Evolutionary conservation across 2,113 vertebrate genomes (phyloP).

Genomic region (Neolamprologus sp.): DNA sequence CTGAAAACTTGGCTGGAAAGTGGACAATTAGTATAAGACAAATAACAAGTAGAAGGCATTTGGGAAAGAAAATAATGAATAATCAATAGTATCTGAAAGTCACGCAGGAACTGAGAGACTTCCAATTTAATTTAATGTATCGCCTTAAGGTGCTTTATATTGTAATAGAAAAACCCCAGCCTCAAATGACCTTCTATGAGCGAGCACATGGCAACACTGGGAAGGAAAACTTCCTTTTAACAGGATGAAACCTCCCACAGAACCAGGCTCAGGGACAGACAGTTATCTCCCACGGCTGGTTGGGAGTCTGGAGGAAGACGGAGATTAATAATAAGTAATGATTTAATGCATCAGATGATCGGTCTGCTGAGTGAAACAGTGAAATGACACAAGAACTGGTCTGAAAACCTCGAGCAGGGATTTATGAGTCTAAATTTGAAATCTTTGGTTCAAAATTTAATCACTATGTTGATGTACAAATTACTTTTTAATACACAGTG

Average conservation of each 20-base stretch:
- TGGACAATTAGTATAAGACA: neutral
- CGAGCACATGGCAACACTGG: neutral
- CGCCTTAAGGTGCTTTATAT: neutral
- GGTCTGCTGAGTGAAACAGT: rapidly evolving
- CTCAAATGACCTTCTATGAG: neutral
- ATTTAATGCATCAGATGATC: neutral
- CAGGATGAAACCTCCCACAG: neutral
- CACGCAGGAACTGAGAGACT: neutral
- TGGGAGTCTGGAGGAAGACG: neutral
- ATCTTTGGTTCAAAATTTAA: rapidly evolving
- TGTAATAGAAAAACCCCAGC: neutral
- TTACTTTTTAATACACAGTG: neutral
- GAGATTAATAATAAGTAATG: rapidly evolving
- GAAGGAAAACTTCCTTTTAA: neutral
- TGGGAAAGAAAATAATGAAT: rapidly evolving
- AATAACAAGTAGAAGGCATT: neutral
- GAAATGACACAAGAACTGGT: neutral
- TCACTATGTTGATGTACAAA: neutral
- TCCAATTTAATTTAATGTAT: neutral
- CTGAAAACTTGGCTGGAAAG: neutral
- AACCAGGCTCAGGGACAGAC: neutral
- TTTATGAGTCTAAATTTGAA: neutral
- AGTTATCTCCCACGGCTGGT: neutral
- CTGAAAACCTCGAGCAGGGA: rapidly evolving
- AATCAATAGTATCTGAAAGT: neutral